Evolutionary conservation across 1,140 invertebrate genomes (phyloP), one percentile per base, ranked within the genome.

Genomic region (Bombus confusus): DNA sequence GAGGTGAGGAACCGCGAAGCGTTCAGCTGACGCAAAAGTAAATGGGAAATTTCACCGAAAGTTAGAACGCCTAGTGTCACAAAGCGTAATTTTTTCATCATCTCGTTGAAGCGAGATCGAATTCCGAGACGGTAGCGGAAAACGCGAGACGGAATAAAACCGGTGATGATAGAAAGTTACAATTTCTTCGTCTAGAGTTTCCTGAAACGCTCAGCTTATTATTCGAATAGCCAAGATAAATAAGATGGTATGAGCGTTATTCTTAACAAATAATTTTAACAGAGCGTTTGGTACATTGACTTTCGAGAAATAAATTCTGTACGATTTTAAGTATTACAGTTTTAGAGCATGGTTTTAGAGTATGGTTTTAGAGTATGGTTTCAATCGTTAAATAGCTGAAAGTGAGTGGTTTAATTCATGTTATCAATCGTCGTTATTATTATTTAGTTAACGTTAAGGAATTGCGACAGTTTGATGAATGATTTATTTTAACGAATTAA

Each of bases 31-130:
- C n/a, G 47, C 12, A 39, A 78, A 52, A 57, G 28, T 28, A 85
- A 74, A 39, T n/a, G 68, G 37, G 37, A 81, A 81, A 81, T 47
- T 74, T 73, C 28, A 41, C n/a, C 57, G 71, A 85, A 81, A 66
- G 52, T 79, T 15, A 41, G 18, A 39, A 41, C 12, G 34, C 2
- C 9, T 28, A 22, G 4, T 6, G 10, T 39, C 13, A 25, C 47
- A 47, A 47, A 18, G n/a, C 34, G 18, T 25, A 22, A 28, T 37
- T 59, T 31, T 25, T 34, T 34, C 31, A 1, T 8, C 10, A 41
- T 52, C 18, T 31, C 1, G 72, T 28, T 6, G 22, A 1, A 15
- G 5, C n/a, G 22, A 34, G 41, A 66, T 78, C 59, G 25, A 80
- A 71, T 71, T 39, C 28, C 28, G 25, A 41, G 25, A 1, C 47